Evolutionary conservation across 2,888 invertebrate genomes (phyloP).

Genomic region (Pristionchus entomophagus): DNA sequence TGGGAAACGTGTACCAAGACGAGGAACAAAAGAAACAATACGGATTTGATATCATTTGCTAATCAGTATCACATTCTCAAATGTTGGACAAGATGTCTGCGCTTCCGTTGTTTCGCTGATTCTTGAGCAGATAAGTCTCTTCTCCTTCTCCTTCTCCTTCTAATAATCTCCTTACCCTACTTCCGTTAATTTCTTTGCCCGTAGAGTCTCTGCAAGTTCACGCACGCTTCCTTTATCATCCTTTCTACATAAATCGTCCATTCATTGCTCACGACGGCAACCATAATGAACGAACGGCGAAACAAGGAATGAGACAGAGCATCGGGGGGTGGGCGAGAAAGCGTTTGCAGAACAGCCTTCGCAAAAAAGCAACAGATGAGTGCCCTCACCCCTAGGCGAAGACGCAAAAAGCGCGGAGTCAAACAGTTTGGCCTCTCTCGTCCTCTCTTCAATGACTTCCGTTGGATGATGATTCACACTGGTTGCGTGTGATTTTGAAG

Average conservation of each 20-base stretch:
- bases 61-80: not conserved
- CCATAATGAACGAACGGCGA: no score
- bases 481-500: not conserved
- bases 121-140: not conserved
- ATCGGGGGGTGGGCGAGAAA: no score
- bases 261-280: no score
- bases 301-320: no score
- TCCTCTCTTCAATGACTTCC: not conserved
- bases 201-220: not conserved
- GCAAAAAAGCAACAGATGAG: no score
- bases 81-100: not conserved
- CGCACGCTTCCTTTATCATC: not conserved
- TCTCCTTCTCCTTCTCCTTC: not conserved
- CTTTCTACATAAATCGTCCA: no score
- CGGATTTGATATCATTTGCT: no score
- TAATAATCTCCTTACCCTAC: not conserved
- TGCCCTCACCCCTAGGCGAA: not conserved
- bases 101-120: not conserved
- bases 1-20: no score
- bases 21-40: no score
- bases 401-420: not conserved
- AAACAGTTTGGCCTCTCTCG: not conserved
- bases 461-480: not conserved
- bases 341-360: no score
- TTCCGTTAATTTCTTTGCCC: not conserved